Percentiles rank a stretch among this genome's conserved stretches.
Evolutionary conservation across 2,113 vertebrate genomes (phyloP).

Genomic region (Esox niger): DNA sequence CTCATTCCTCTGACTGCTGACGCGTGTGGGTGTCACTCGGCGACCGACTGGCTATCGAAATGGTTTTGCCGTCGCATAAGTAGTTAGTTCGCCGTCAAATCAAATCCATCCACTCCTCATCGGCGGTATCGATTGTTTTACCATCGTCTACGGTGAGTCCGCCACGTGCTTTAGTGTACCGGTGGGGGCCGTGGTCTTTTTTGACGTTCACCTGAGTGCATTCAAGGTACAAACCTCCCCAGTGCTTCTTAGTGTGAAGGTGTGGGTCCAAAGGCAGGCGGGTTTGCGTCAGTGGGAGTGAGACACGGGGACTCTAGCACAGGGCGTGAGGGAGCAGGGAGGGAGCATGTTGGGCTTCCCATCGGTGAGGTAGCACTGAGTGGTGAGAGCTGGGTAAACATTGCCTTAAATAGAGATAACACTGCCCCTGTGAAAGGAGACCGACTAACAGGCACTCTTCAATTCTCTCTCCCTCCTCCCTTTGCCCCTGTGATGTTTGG

Average conservation of each 20-base stretch:
- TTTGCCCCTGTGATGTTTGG: neutral
- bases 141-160: neutral
- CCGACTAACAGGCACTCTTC: neutral
- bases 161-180: neutral
- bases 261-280: neutral
- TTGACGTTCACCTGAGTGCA: neutral
- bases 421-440: neutral
- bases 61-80: too few relatives aligned
- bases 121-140: neutral
- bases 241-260: neutral
- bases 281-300: neutral
- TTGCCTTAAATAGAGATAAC: conserved; percentile 4
- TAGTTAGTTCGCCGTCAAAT: too few relatives aligned
- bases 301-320: neutral
- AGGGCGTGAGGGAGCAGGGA: neutral
- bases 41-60: too few relatives aligned
- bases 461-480: neutral
- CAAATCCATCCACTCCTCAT: conserved; percentile 11
- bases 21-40: too few relatives aligned
- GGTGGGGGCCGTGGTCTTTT: neutral
- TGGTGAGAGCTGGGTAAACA: conserved; percentile 3
- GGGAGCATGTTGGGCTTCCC: neutral
- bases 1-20: too few relatives aligned
- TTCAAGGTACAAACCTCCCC: neutral
- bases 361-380: neutral